Conservation (phyloP, 2,113 vertebrate species). For the Barnardius zonarius region DNA sequence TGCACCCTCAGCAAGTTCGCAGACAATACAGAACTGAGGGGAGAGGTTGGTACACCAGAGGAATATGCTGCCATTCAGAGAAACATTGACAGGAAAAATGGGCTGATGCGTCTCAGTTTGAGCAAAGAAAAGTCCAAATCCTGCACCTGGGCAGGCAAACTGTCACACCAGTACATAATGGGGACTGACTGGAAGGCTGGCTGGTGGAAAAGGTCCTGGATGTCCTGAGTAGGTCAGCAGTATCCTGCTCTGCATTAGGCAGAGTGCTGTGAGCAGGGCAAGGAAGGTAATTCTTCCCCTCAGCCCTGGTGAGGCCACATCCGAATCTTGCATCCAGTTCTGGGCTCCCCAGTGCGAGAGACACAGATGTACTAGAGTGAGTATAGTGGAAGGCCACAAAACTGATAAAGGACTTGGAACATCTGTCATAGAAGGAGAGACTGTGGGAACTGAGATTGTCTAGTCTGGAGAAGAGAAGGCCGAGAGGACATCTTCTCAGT, state of each 20-base stretch:
- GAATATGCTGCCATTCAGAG: not conserved
- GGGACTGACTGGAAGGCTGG: not conserved
- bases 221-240: not conserved
- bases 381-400: not conserved
- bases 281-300: not conserved
- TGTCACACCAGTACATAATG: accelerated
- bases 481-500: not conserved
- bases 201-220: not conserved
- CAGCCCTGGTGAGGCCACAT: not conserved
- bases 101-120: not conserved
- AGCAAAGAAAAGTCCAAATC: not conserved
- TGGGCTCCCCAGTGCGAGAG: not conserved
- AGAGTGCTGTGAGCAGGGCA: not conserved
- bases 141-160: accelerated
- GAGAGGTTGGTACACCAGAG: not conserved
- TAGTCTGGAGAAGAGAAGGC: not conserved
- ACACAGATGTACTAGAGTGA: not conserved
- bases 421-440: not conserved
- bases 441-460: not conserved
- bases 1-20: not conserved
- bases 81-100: not conserved
- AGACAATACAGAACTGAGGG: not conserved
- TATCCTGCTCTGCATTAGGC: not conserved
- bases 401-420: not conserved
- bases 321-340: not conserved